These are phyloP conservation scores for Lacanobia oleracea DNA, from an alignment of 2,888 invertebrate species.

Conservation along the genomic window DNA sequence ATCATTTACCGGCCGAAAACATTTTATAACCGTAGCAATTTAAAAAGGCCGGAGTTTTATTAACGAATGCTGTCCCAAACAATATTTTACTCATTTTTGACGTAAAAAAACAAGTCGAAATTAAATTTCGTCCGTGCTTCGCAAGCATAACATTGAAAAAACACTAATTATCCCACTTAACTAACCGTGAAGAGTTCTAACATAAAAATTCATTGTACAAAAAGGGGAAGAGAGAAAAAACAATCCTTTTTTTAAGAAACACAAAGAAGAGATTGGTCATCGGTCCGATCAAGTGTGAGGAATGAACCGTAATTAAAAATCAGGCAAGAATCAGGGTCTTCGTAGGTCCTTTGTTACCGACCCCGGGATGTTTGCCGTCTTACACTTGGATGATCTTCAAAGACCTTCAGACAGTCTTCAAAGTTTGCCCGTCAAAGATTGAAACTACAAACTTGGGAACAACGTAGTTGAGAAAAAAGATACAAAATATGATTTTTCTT, in stretches of 20 bases:
- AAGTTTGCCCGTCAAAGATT: slow-evolving; percentile 71
- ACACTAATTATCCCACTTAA: slow-evolving; percentile 86
- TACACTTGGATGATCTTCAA: slow-evolving; percentile 81
- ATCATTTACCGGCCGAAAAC: slow-evolving; percentile 36
- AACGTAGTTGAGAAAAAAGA: slow-evolving; percentile 40
- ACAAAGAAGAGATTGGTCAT: slow-evolving; percentile 85
- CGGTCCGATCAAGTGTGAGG: slow-evolving; percentile 87
- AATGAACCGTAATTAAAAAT: slow-evolving; percentile 88
- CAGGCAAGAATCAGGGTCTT: slow-evolving; percentile 80
- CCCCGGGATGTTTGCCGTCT: slow-evolving; percentile 78
- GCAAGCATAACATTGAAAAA: slow-evolving; percentile 74
- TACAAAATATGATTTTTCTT: slow-evolving; percentile 34
- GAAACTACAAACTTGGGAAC: slow-evolving; percentile 58
- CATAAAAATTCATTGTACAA: slow-evolving; percentile 77
- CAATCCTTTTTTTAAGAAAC: slow-evolving; percentile 85
- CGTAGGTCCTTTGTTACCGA: slow-evolving; percentile 73
- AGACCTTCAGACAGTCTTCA: slow-evolving; percentile 71
- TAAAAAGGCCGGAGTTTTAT: slow-evolving; percentile 8
- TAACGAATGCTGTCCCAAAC: slow-evolving; percentile 48
- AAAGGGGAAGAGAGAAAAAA: slow-evolving; percentile 77
- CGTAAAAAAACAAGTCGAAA: slow-evolving; percentile 65
- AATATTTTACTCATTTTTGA: slow-evolving; percentile 58
- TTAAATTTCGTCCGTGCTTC: slow-evolving; percentile 61
- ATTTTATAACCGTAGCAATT: slow-evolving; percentile 23
- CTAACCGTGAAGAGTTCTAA: slow-evolving; percentile 84